Conservation (phyloP, 2,113 vertebrate species). For the Nymphicus hollandicus region DNA sequence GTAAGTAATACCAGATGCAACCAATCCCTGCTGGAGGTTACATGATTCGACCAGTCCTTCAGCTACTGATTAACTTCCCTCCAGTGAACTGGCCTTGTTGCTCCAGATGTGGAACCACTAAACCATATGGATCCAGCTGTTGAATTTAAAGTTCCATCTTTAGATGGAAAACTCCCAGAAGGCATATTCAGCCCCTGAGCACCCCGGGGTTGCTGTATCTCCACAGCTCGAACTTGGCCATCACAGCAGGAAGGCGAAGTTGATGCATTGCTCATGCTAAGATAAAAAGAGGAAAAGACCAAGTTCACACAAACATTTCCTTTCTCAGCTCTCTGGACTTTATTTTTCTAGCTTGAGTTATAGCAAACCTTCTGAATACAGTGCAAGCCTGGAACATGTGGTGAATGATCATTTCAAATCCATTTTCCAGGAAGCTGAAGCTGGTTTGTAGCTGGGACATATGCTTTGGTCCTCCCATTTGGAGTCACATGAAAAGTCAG, state of each 20-base stretch:
- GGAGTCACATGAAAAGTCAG: background rate
- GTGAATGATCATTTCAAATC: background rate
- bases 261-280: background rate
- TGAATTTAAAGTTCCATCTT: background rate
- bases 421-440: background rate
- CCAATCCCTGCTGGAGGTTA: fast-evolving
- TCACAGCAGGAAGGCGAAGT: background rate
- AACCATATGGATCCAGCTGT: background rate
- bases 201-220: background rate
- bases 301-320: conserved; percentile 2
- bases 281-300: background rate
- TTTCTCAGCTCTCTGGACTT: background rate
- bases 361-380: background rate
- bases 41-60: background rate
- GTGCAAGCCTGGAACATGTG: background rate
- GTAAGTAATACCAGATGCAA: background rate
- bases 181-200: background rate
- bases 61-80: background rate
- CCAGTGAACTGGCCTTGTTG: background rate
- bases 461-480: background rate
- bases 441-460: background rate
- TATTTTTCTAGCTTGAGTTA: conserved; percentile 2
- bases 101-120: background rate
- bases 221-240: background rate
- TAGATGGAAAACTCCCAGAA: background rate